Conservation (phyloP, 2,888 invertebrate species). For the Thymelicus sylvestris region DNA sequence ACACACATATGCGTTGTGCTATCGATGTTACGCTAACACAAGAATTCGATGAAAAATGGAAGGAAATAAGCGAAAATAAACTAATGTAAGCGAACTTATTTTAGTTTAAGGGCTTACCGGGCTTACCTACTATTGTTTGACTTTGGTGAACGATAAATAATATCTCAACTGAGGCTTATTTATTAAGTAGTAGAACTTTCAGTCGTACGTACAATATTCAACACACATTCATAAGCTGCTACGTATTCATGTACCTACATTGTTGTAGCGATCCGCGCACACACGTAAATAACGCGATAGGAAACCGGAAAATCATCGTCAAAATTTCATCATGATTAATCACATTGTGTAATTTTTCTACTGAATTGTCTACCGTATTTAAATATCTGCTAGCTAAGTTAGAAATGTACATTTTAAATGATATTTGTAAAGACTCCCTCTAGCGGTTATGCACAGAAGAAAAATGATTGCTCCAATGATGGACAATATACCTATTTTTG, state of each 20-base stretch:
- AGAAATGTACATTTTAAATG: too few species aligned
- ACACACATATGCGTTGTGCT: conserved; percentile 56
- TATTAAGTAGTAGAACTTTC: background rate
- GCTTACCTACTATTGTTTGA: too few species aligned
- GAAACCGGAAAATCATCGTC: conserved; percentile 52
- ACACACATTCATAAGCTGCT: background rate
- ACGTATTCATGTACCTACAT: background rate
- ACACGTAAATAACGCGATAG: conserved; percentile 1
- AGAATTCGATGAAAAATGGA: conserved; percentile 50
- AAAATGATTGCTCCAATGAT: too few species aligned
- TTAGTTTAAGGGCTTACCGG: too few species aligned
- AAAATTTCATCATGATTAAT: conserved; percentile 47
- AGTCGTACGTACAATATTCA: background rate
- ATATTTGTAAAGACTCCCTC: too few species aligned
- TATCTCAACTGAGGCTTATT: too few species aligned
- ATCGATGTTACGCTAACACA: conserved; percentile 38
- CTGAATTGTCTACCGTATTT: too few species aligned
- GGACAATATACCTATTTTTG: too few species aligned
- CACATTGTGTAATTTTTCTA: background rate
- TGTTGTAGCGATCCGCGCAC: background rate
- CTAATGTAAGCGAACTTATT: background rate
- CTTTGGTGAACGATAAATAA: too few species aligned
- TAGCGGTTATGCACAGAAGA: too few species aligned
- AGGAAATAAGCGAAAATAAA: conserved; percentile 4
- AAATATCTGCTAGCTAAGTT: too few species aligned